phyloP scores from a whole-genome alignment of 2,797 vertebrate genomes.

The Tangara arthus region DNA sequence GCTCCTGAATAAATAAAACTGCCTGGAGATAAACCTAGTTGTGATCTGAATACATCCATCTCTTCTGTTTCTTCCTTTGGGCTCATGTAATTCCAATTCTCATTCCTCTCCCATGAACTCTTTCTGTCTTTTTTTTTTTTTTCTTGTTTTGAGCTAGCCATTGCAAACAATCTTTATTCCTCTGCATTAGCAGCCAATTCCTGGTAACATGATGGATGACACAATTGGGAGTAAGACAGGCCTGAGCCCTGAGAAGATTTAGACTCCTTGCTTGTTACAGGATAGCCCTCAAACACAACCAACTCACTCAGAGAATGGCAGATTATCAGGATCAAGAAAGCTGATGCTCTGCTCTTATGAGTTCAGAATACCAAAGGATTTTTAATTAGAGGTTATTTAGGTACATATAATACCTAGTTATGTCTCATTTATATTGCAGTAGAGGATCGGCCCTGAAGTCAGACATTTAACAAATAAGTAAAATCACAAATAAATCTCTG shows the following conservation, averaged over 20 bases:
- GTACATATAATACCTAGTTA: neutral
- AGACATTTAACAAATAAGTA: neutral
- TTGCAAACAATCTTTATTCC: neutral
- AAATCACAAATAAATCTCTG: neutral
- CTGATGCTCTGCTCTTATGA: neutral
- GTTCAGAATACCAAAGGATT: neutral
- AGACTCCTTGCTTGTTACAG: neutral
- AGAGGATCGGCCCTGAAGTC: constrained; percentile 6
- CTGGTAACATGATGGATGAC: neutral
- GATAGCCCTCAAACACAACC: neutral
- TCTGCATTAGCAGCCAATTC: neutral
- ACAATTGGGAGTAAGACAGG: neutral
- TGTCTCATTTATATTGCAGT: neutral
- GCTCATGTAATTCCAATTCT: neutral
- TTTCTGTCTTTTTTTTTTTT: neutral
- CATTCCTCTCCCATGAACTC: neutral
- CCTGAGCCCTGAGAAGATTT: neutral
- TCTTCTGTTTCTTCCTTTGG: neutral
- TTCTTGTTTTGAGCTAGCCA: neutral
- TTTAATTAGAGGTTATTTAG: constrained; percentile 17
- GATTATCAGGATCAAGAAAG: neutral
- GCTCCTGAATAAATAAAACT: neutral
- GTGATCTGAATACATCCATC: neutral
- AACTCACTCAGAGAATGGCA: neutral
- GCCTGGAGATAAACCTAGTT: neutral